A percentile compares a stretch with the other conserved stretches of the same genome.
phyloP scores from a whole-genome alignment of 2,113 vertebrate species.

The Heteronetta atricapilla region DNA sequence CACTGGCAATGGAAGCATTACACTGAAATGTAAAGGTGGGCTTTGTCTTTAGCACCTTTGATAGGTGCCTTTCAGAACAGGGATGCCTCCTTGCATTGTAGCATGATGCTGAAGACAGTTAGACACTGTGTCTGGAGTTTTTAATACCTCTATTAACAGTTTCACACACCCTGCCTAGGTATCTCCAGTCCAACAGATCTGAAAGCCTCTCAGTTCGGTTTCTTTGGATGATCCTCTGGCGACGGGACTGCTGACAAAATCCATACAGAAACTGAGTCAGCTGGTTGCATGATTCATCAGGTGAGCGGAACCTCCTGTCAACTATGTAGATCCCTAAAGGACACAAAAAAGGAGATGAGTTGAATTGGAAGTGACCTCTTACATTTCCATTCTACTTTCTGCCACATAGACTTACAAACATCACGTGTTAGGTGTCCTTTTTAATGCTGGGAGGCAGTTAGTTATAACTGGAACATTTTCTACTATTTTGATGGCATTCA shows the following conservation, averaged over 20 bases:
- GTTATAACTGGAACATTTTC: not conserved
- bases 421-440: not conserved
- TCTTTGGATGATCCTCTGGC: conserved; percentile 94
- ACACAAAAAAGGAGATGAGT: not conserved
- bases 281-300: conserved; percentile 94
- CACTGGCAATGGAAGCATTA: not conserved
- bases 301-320: conserved; percentile 90
- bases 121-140: not conserved
- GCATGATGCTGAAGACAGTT: not conserved
- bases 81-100: not conserved
- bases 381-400: not conserved
- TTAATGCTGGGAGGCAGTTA: not conserved
- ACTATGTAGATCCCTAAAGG: conserved; percentile 92
- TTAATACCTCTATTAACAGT: not conserved
- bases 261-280: conserved; percentile 94
- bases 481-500: not conserved
- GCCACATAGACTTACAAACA: not conserved
- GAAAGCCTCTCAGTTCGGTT: conserved; percentile 95
- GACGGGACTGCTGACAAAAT: conserved; percentile 94
- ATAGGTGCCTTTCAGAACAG: not conserved
- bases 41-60: not conserved
- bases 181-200: conserved; percentile 94
- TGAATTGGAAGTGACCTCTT: not conserved
- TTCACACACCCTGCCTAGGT: conserved; percentile 88
- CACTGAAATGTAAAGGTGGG: not conserved